These are phyloP conservation scores for Alouatta caraya DNA, from an alignment of 2,797 vertebrate genomes.

Conservation along the genomic window DNA sequence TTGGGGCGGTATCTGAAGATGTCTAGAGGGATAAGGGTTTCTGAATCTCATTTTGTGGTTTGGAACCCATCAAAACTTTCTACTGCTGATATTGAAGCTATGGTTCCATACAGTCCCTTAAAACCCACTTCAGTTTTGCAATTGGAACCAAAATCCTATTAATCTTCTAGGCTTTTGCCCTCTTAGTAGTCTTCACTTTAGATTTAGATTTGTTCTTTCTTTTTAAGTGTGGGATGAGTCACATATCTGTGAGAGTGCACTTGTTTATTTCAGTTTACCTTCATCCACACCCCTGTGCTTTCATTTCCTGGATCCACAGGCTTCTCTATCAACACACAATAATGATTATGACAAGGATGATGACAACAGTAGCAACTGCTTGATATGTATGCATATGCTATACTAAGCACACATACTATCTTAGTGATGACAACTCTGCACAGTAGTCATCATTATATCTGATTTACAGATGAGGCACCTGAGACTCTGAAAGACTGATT, in stretches of 20 bases:
- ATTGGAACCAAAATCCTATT: background rate
- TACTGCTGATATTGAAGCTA: background rate
- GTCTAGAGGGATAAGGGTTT: background rate
- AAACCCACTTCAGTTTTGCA: background rate
- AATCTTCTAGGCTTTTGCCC: background rate
- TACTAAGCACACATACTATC: background rate
- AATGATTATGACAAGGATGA: slow-evolving; percentile 66
- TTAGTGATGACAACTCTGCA: background rate
- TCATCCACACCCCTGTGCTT: background rate
- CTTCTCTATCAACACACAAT: background rate
- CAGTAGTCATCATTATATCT: background rate
- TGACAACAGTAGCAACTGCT: background rate
- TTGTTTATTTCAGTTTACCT: background rate
- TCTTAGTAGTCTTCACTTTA: background rate
- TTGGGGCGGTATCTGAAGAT: background rate
- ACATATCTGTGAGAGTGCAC: background rate
- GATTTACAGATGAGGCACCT: background rate
- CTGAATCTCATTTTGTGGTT: background rate
- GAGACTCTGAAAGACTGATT: background rate
- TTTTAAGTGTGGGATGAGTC: background rate
- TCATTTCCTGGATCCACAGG: background rate
- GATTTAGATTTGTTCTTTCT: background rate
- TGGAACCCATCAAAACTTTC: background rate
- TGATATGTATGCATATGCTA: background rate
- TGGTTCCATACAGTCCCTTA: background rate